Base-by-base conservation (phyloP, 1,140 invertebrate genomes). In the Melanaphis sacchari region DNA sequence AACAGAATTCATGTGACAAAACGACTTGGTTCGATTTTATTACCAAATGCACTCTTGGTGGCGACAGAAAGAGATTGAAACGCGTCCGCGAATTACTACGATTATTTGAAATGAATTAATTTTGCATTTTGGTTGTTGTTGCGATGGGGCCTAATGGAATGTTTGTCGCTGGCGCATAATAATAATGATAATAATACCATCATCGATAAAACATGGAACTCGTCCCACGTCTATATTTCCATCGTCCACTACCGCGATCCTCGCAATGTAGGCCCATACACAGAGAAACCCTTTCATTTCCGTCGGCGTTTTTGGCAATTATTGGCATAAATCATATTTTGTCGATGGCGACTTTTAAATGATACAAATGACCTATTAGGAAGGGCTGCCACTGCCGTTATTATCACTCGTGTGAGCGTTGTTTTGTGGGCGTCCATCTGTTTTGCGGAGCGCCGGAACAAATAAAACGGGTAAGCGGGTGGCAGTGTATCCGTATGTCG, bases 301-400 rank as follows among this genome's bases (percentile, higher is more conserved):
- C 52, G 66, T 15, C 76, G n/a, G 41, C 2, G 38, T 92, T 92
- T 92, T 82, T 31, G 43, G 76, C 91, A 40, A 52, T 92, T 92
- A 84, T 82, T 21, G 43, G 76, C 91, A 40, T 92, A 92, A 92
- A 84, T 91, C 90, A 91, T 82, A 91, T 84, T 26, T 31, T 31
- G 76, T 43, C 24, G 59, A 38, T 84, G 76, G 66, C 9, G 52
- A 92, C 76, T 84, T 92, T 92, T 84, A 84, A 92, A 92, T 52
- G 91, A 84, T 92, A 92, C 91, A 84, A 84, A 92, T 84, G 91
- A 92, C 91, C 91, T 84, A 52, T 84, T 84, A 52, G 43, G 66
- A 46, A 24, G n/a, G 52, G 38, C 21, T 7, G 3, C 59, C 38
- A 40, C 24, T 40, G 41, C 18, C 54, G 81, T 52, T 82, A 92